Evolutionary conservation across 2,888 invertebrate species (phyloP).

Genomic region (Drosophila quinaria): DNA sequence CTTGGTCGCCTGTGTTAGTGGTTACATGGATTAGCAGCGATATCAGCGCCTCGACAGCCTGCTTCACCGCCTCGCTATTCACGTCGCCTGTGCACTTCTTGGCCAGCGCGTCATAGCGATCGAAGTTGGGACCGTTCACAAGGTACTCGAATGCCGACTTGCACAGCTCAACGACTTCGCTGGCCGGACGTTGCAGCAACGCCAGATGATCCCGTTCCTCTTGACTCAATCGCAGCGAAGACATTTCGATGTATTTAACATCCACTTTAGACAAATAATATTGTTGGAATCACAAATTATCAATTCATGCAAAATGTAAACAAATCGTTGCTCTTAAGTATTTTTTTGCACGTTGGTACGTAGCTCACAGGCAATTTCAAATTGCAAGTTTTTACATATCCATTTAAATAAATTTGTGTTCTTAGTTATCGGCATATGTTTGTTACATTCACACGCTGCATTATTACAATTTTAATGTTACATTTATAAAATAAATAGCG

Average conservation of each 20-base stretch:
- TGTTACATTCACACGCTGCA: not conserved
- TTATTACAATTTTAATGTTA: not conserved
- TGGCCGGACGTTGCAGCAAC: conserved; percentile 86
- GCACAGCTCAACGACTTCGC: conserved; percentile 89
- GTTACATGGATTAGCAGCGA: conserved; percentile 90
- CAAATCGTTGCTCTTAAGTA: conserved; percentile 22
- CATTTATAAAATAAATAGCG: not conserved
- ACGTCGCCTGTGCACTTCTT: conserved; percentile 86
- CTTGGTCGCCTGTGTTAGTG: conserved; percentile 87
- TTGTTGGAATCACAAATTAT: conserved; percentile 29
- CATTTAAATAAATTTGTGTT: not conserved
- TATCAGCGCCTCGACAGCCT: conserved; percentile 90
- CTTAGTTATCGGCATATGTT: not conserved
- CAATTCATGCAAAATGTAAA: conserved; percentile 38
- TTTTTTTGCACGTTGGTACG: conserved; percentile 35
- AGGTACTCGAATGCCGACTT: conserved; percentile 88
- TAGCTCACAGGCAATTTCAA: conserved; percentile 19
- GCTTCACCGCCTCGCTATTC: conserved; percentile 85
- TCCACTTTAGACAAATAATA: not conserved
- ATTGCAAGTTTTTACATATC: not conserved
- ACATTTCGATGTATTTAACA: conserved; percentile 33
- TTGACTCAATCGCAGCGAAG: conserved; percentile 85
- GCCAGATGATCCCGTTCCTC: conserved; percentile 88
- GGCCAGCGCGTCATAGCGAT: conserved; percentile 86
- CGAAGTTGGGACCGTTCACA: conserved; percentile 88